Base-by-base conservation (phyloP, 2,797 vertebrate species). In the Todus mexicanus region DNA sequence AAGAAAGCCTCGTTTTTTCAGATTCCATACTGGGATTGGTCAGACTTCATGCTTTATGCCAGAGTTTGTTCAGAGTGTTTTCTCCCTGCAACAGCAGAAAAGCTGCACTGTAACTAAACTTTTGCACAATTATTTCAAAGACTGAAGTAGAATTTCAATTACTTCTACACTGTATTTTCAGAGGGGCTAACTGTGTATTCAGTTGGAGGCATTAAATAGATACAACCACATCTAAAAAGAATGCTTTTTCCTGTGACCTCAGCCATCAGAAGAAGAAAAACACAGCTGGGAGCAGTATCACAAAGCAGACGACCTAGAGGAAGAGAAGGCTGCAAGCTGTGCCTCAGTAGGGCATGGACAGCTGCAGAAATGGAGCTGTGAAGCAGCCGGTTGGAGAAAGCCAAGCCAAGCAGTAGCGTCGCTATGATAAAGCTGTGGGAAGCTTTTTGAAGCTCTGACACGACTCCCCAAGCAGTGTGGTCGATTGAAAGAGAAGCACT, bases 261-360 rank as follows among this genome's bases (percentile, higher is more conserved):
- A 89, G 68, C 70, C 11, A 2, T 85, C 86, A 91, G 81, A 79
- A 94, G 88, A 88, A 92, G 73, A 89, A 94, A 96, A 95, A 95
- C 93, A 95, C 94, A 97, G 90, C 95, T 93, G 93, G 95, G 90
- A 96, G 86, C 56, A 87, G 63, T 64, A 90, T 93, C 84, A 96
- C 87, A 96, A 95, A 86, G 75, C 91, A 82, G 88, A 72, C 4
- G 8, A 80, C 38, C 78, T 86, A 38, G 87, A 90, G 89, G 84
- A 87, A 84, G 90, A 83, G 94, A 79, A 77, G 87, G 89, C 94
- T 92, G 92, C 95, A 95, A 94, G 94, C 96, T 96, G 96, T 85
- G 92, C 47, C 92, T 94, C 86, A 9, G 92, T 69, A 74, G 89
- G 94, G 79, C 95, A 76, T 0, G 77, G 92, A 69, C 96, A 93